Percentiles rank a stretch among this genome's conserved stretches.
phyloP scores from a whole-genome alignment of 2,113 vertebrate species.

The Hemicordylus capensis region DNA sequence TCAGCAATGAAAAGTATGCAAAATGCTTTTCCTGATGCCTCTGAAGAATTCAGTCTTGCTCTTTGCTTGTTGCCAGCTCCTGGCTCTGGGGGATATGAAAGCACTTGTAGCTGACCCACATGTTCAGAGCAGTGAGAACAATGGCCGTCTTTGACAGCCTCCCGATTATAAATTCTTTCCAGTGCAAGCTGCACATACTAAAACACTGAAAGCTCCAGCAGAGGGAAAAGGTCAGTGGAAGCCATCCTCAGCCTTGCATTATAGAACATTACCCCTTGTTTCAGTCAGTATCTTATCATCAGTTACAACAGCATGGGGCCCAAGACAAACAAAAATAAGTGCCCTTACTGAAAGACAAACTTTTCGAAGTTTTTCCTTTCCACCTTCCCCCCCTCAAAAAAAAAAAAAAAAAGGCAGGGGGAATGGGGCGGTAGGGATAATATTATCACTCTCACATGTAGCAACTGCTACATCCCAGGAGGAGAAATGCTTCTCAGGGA shows the following conservation, averaged over 20 bases:
- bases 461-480: conserved; percentile 45
- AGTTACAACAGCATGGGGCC: conserved; percentile 63
- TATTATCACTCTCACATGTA: conserved; percentile 53
- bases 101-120: conserved; percentile 84
- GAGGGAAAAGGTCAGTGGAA: conserved; percentile 80
- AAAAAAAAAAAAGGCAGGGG: conserved; percentile 28
- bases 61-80: conserved; percentile 73
- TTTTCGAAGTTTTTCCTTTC: conserved; percentile 47
- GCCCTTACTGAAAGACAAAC: conserved; percentile 71
- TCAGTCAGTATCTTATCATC: conserved; percentile 68
- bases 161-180: conserved; percentile 86
- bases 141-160: conserved; percentile 84
- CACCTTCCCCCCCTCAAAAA: conserved; percentile 43
- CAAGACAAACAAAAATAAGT: conserved; percentile 75
- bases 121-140: conserved; percentile 80
- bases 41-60: conserved; percentile 81
- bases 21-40: conserved; percentile 80
- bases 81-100: conserved; percentile 79
- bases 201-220: conserved; percentile 80
- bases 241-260: conserved; percentile 74
- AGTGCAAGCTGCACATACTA: conserved; percentile 82
- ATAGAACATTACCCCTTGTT: conserved; percentile 77
- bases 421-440: conserved; percentile 45
- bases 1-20: conserved; percentile 78
- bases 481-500: conserved; percentile 30